A percentile compares a stretch with the other conserved stretches of the same genome.
These are phyloP conservation scores for Oxystoma pomonae DNA, from an alignment of 2,888 invertebrate genomes.

Conservation along the genomic window DNA sequence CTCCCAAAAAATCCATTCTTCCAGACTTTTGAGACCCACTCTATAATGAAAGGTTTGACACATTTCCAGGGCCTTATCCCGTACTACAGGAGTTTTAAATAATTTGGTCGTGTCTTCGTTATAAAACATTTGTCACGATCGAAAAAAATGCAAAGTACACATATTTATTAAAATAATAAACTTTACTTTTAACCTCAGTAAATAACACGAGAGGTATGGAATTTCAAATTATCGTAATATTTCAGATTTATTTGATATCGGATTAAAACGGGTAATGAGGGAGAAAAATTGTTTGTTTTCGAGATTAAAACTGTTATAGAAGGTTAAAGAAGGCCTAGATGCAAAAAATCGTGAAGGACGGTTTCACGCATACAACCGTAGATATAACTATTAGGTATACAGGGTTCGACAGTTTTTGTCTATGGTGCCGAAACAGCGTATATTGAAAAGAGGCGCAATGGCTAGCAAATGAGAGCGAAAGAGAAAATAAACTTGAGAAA, in stretches of 20 bases:
- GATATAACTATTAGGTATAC: too few relatives aligned
- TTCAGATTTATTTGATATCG: not conserved
- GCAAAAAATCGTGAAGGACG: not conserved
- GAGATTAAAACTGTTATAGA: not conserved
- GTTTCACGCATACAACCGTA: too few relatives aligned
- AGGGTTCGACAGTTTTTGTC: too few relatives aligned
- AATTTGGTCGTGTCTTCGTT: not conserved
- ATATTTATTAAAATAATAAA: not conserved
- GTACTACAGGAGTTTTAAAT: too few relatives aligned
- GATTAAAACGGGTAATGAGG: not conserved
- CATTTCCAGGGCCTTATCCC: too few relatives aligned
- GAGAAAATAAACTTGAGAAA: too few relatives aligned
- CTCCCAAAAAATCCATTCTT: too few relatives aligned
- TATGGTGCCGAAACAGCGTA: too few relatives aligned
- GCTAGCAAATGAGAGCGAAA: too few relatives aligned
- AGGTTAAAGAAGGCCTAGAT: not conserved
- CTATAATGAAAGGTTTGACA: too few relatives aligned
- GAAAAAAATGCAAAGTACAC: not conserved
- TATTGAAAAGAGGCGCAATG: too few relatives aligned
- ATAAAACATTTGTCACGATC: not conserved
- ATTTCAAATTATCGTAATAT: not conserved
- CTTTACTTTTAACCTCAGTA: not conserved
- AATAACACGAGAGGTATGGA: not conserved
- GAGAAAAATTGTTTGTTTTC: not conserved
- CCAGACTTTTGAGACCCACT: too few relatives aligned